A percentile compares a stretch with the other conserved stretches of the same genome.
These are phyloP conservation scores for Nipponacmea schrenckii DNA, from an alignment of 2,888 invertebrate species.

Conservation along the genomic window DNA sequence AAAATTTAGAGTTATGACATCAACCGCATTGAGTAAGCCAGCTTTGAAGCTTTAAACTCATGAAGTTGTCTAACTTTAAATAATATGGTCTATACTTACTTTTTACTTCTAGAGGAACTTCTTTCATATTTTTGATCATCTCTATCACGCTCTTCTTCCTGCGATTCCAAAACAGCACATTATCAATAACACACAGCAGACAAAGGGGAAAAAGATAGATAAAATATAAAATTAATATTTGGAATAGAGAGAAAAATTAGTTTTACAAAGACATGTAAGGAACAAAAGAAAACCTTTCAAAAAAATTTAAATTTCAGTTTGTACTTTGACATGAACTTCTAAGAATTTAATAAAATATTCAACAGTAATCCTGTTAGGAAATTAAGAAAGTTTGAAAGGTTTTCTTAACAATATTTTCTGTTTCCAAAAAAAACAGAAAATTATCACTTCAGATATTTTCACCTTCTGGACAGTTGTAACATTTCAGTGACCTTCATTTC, in stretches of 20 bases:
- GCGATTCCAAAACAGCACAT: slow-evolving; percentile 55
- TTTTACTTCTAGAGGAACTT: background rate
- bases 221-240: slow-evolving; percentile 35
- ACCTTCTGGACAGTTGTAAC: too few species aligned
- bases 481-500: too few species aligned
- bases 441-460: slow-evolving; percentile 7
- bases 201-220: slow-evolving; percentile 41
- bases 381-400: slow-evolving; percentile 14
- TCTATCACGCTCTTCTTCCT: slow-evolving; percentile 52
- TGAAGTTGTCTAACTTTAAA: too few species aligned
- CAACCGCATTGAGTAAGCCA: too few species aligned
- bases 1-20: too few species aligned
- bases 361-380: too few species aligned
- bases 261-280: background rate
- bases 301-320: too few species aligned
- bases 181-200: slow-evolving; percentile 45
- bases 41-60: too few species aligned
- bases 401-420: background rate
- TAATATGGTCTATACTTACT: background rate
- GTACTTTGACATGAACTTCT: too few species aligned
- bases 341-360: too few species aligned
- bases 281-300: background rate
- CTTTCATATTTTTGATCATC: slow-evolving; percentile 16
- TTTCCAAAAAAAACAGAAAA: slow-evolving; percentile 8
- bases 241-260: background rate